Base-by-base conservation (phyloP, 2,888 invertebrate species). In the Platycnemis pennipes region DNA sequence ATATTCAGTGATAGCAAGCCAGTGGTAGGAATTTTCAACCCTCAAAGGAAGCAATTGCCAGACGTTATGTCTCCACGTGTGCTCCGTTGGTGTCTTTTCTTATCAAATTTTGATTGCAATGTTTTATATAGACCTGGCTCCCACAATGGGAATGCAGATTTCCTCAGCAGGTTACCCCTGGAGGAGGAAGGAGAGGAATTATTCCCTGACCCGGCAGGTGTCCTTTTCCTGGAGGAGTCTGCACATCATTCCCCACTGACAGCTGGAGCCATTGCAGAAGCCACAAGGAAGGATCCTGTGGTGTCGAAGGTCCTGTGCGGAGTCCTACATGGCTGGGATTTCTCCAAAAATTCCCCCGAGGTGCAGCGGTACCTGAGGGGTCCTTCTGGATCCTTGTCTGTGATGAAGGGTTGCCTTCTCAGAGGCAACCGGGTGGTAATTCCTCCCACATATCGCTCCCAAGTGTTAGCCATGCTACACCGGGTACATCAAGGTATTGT, bases 1-100 rank as follows among this genome's bases (percentile, higher is more conserved):
- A 94, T 96, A 4, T 37, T 96, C 22, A 96, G 96, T 0, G 96
- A 96, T 95, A 96, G 96, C 94, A 95, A 96, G 94, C 96, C 96
- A 2, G 95, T 97, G 11, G 95, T 95, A 8, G 95, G 95, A 11
- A 96, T 97, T 69, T 96, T 96, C 37, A 95, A 95, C 86, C 95
- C 95, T 13, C 95, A 95, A 95, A 95, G 94, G 94, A 89, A 95
- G 94, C 95, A 95, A 46, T 8, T 87, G 19, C 44, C 87, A 16
- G 11, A 42, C 19, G 87, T 45, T 7, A 96, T 96, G 53, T 95
- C 96, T 19, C 95, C 95, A 69, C 95, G 95, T 69, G 95, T 96
- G 95, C 96, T 95, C 95, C 95, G 95, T 88, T 96, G 95, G 95
- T 96, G 96, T 44, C 94, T 95, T 42, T 95, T 95, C 4, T 94